Percentiles rank a stretch among this genome's conserved stretches.
These are phyloP conservation scores for Hyposoter dolosus DNA, from an alignment of 2,888 invertebrate genomes.

Conservation along the genomic window DNA sequence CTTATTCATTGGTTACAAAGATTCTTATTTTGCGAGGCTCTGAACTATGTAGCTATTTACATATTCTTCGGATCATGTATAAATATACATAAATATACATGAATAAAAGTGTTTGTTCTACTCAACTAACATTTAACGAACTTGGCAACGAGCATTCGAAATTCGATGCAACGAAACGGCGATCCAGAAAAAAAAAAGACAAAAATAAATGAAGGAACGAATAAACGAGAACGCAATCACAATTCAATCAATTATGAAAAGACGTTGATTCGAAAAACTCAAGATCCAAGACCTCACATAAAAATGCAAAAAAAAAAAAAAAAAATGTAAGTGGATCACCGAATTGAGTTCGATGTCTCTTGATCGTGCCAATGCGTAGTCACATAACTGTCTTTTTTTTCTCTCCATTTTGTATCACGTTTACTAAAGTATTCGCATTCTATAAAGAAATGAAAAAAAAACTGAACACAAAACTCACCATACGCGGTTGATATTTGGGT, in stretches of 20 bases:
- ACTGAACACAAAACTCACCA: constrained; percentile 80
- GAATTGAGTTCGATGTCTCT: constrained; percentile 42
- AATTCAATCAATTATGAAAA: neutral
- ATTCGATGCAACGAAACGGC: constrained; percentile 64
- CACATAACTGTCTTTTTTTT: neutral
- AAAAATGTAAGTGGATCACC: constrained; percentile 31
- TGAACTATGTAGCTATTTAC: constrained; percentile 5
- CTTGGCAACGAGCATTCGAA: constrained; percentile 72
- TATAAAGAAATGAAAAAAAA: constrained; percentile 56
- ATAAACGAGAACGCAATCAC: neutral
- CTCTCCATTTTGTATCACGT: constrained; percentile 21
- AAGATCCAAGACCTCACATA: neutral
- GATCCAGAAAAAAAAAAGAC: constrained; percentile 32
- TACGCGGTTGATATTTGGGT: constrained; percentile 83
- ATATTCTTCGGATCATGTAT: neutral
- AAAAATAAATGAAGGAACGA: neutral
- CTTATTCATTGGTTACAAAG: neutral
- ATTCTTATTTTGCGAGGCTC: neutral
- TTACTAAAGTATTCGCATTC: constrained; percentile 62
- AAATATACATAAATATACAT: constrained; percentile 27
- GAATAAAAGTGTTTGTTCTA: constrained; percentile 66
- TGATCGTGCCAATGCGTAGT: constrained; percentile 44
- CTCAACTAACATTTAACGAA: constrained; percentile 78
- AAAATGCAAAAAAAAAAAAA: constrained; percentile 12
- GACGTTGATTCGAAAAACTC: neutral